phyloP scores from a whole-genome alignment of 2,797 vertebrate genomes.

The Macropus fuliginosus region DNA sequence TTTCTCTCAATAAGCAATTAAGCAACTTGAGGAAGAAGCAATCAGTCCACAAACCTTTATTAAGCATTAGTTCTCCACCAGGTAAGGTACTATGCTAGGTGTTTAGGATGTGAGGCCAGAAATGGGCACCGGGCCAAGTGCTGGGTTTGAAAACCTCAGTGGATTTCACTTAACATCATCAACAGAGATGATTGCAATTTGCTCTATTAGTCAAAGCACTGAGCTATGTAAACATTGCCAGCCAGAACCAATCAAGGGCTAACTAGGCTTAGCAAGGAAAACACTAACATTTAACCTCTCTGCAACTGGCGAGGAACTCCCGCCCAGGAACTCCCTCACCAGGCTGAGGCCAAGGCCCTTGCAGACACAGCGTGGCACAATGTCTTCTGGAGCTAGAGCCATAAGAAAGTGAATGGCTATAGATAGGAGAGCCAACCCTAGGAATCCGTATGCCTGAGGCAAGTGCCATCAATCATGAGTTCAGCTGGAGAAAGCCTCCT shows the following conservation, averaged over 20 bases:
- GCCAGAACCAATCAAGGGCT: neutral
- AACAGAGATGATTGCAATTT: conserved; percentile 2
- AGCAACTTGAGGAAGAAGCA: neutral
- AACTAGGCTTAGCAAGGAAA: neutral
- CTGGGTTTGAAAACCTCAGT: neutral
- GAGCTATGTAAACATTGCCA: neutral
- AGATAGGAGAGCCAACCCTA: neutral
- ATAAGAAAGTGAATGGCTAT: neutral
- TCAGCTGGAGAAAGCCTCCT: neutral
- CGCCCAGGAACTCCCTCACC: neutral
- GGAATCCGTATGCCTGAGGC: neutral
- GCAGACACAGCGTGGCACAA: neutral
- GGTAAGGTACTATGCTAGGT: neutral
- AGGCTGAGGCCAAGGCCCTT: neutral
- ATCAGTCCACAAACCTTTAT: neutral
- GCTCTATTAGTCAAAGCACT: neutral
- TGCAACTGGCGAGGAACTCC: neutral
- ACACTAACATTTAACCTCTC: neutral
- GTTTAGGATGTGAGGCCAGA: neutral
- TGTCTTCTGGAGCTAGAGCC: neutral
- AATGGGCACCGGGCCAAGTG: neutral
- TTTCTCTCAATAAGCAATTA: neutral
- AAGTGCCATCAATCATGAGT: neutral
- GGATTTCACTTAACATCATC: neutral
- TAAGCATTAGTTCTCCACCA: neutral